Percentiles rank a stretch among this genome's conserved stretches.
Conservation (phyloP, 2,113 vertebrate species). For the Leptocoma aspasia region DNA sequence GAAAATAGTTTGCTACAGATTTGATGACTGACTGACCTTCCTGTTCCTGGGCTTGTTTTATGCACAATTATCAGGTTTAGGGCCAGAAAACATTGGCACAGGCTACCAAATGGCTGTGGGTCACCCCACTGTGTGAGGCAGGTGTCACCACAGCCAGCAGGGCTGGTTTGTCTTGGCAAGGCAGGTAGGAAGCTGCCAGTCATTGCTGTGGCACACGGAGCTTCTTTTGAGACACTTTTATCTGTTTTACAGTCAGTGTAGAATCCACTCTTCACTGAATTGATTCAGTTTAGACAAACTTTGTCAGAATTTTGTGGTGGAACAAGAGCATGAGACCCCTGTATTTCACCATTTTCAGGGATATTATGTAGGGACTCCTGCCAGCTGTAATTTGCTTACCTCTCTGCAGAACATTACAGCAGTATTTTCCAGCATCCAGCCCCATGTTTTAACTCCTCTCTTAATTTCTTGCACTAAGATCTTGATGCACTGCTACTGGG, state of each 20-base stretch:
- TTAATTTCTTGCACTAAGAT: background rate
- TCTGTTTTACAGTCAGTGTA: background rate
- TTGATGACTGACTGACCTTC: background rate
- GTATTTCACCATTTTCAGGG: background rate
- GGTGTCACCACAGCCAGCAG: background rate
- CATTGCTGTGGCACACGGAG: background rate
- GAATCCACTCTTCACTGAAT: background rate
- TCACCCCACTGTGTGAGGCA: fast-evolving
- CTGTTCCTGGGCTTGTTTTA: background rate
- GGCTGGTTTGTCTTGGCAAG: background rate
- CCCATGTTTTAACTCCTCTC: background rate
- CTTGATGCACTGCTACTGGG: background rate
- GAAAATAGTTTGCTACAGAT: background rate
- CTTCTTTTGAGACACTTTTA: background rate
- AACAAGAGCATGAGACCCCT: background rate
- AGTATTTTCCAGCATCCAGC: background rate
- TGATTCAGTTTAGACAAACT: background rate
- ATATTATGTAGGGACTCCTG: background rate
- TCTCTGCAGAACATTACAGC: background rate
- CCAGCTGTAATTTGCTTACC: background rate
- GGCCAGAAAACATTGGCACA: background rate
- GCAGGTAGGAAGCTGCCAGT: background rate
- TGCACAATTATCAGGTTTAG: background rate
- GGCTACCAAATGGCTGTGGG: background rate
- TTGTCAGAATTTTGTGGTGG: background rate